Evolutionary conservation across 2,797 vertebrate species (phyloP).

Genomic region (Neostethus bicornis): DNA sequence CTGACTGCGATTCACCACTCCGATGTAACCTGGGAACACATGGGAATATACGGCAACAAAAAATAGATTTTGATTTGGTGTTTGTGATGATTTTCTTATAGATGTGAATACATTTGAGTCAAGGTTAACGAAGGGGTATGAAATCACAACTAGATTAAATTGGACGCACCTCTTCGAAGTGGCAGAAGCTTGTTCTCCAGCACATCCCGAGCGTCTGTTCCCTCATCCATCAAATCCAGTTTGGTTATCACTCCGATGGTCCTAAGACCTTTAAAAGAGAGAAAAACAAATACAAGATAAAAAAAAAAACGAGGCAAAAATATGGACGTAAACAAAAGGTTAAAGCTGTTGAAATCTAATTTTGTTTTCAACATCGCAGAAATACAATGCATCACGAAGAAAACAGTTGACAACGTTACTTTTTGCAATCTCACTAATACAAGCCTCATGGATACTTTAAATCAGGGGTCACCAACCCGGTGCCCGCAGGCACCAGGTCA

Average conservation of each 20-base stretch:
- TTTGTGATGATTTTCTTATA: slow-evolving; percentile 1
- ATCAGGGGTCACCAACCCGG: no score
- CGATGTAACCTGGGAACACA: slow-evolving; percentile 82
- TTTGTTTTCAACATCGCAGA: no score
- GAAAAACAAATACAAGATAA: no score
- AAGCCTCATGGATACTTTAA: no score
- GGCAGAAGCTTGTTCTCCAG: slow-evolving; percentile 91
- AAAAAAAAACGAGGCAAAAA: no score
- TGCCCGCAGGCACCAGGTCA: no score
- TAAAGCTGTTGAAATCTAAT: no score
- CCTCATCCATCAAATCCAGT: slow-evolving; percentile 96
- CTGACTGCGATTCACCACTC: slow-evolving; percentile 91
- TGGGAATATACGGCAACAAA: background rate
- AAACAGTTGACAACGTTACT: no score
- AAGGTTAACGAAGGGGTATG: background rate
- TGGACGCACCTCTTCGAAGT: slow-evolving; percentile 75
- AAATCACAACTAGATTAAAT: no score
- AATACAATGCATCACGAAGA: no score
- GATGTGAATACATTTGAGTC: background rate
- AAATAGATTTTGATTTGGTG: background rate
- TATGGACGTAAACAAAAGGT: no score
- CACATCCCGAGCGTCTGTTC: slow-evolving; percentile 91
- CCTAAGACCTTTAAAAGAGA: slow-evolving; percentile 80
- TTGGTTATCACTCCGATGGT: slow-evolving; percentile 98
- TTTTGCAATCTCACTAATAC: no score